phyloP scores from a whole-genome alignment of 2,888 invertebrate species.

The Colletes collaris region DNA sequence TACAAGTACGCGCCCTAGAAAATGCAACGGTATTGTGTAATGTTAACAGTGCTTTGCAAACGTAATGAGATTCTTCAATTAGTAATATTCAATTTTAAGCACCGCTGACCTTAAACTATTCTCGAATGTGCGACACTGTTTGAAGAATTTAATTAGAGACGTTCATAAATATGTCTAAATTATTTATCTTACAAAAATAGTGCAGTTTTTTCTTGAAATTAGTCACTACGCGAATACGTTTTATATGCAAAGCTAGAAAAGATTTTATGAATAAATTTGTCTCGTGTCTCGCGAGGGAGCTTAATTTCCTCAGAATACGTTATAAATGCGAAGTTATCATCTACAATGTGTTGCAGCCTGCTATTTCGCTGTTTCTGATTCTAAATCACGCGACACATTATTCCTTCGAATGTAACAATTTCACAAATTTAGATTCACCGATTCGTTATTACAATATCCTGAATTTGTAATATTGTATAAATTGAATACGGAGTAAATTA shows the following conservation, averaged over 20 bases:
- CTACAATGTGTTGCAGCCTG: background rate
- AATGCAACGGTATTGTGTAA: too few species aligned
- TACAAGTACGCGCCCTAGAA: too few species aligned
- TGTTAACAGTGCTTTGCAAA: too few species aligned
- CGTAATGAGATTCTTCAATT: too few species aligned
- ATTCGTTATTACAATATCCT: background rate
- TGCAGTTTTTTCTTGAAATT: background rate
- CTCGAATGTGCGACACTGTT: too few species aligned
- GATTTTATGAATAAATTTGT: background rate
- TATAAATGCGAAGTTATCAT: background rate
- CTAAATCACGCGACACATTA: too few species aligned
- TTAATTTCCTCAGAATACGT: background rate
- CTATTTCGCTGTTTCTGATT: background rate
- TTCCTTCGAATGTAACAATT: background rate
- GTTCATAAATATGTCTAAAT: background rate
- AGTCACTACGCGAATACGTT: background rate
- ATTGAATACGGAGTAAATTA: too few species aligned
- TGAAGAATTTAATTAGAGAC: too few species aligned
- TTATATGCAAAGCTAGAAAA: background rate
- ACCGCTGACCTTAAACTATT: too few species aligned
- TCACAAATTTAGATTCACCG: background rate
- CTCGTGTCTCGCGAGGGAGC: background rate
- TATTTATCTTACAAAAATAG: constrained; percentile 1
- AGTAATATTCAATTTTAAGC: too few species aligned
- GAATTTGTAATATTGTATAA: background rate